These are phyloP conservation scores for Eretmocerus hayati DNA, from an alignment of 2,888 invertebrate genomes.

Conservation along the genomic window DNA sequence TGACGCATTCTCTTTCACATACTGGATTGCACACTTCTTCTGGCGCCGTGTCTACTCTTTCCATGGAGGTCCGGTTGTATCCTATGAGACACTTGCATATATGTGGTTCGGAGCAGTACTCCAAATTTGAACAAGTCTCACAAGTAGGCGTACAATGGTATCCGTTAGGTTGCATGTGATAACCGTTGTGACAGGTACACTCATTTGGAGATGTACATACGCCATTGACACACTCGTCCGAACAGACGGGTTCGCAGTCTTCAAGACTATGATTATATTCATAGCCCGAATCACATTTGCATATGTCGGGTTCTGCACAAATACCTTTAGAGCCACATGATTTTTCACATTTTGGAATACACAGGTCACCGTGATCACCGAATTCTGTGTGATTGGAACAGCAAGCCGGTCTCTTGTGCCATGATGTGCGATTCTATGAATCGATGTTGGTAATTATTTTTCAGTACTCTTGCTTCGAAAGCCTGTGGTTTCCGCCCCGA, in stretches of 20 bases:
- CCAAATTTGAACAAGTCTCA: conserved; percentile 56
- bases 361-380: conserved; percentile 28
- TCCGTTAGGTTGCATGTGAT: conserved; percentile 35
- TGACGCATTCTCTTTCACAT: conserved; percentile 36
- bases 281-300: conserved; percentile 37
- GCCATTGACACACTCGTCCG: conserved; percentile 46
- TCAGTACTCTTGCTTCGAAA: too few species aligned
- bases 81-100: conserved; percentile 57
- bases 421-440: conserved; percentile 18
- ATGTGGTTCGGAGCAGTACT: conserved; percentile 31
- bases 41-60: conserved; percentile 3
- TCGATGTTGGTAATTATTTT: not conserved
- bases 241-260: conserved; percentile 38
- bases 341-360: conserved; percentile 31
- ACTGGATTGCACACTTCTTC: conserved; percentile 38
- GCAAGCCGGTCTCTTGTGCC: conserved; percentile 16
- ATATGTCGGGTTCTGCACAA: conserved; percentile 43
- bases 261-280: not conserved
- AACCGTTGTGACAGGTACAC: conserved; percentile 46
- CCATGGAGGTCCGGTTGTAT: conserved; percentile 51
- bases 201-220: conserved; percentile 45
- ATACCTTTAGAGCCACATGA: conserved; percentile 40
- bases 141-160: conserved; percentile 54
- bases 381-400: conserved; percentile 25
- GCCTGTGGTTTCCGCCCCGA: too few species aligned